Percentiles rank a stretch among this genome's conserved stretches.
phyloP scores from a whole-genome alignment of 2,797 vertebrate species.

The Chelonia mydas region DNA sequence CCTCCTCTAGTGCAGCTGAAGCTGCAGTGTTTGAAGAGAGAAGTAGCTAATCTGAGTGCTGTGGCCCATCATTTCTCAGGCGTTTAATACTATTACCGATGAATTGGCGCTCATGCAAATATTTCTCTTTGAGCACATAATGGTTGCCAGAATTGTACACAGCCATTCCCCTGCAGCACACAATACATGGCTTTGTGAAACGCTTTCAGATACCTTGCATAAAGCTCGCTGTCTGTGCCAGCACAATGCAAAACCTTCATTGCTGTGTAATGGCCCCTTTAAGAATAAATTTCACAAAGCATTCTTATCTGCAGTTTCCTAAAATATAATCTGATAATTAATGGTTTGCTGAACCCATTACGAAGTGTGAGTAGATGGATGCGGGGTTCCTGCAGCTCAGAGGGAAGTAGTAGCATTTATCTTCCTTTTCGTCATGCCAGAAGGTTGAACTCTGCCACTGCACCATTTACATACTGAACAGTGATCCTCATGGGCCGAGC shows the following conservation, averaged over 20 bases:
- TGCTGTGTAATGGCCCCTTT: background rate
- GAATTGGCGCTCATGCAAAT: background rate
- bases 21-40: background rate
- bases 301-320: constrained; percentile 64
- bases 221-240: background rate
- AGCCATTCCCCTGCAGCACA: rapidly evolving
- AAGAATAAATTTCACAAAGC: constrained; percentile 53
- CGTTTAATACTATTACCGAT: rapidly evolving
- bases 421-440: constrained; percentile 57
- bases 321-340: constrained; percentile 78
- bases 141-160: rapidly evolving
- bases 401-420: constrained; percentile 69
- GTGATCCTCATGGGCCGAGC: background rate
- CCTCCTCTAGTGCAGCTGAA: background rate
- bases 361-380: constrained; percentile 77
- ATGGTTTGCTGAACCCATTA: constrained; percentile 76
- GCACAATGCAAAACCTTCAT: background rate
- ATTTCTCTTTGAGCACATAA: background rate
- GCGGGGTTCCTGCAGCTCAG: constrained; percentile 57
- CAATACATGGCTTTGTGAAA: background rate
- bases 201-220: background rate
- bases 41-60: background rate
- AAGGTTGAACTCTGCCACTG: constrained; percentile 29
- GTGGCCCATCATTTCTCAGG: background rate
- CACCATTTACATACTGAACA: background rate